Conservation (phyloP, 2,888 invertebrate species). For the Drosophila gaucha region DNA sequence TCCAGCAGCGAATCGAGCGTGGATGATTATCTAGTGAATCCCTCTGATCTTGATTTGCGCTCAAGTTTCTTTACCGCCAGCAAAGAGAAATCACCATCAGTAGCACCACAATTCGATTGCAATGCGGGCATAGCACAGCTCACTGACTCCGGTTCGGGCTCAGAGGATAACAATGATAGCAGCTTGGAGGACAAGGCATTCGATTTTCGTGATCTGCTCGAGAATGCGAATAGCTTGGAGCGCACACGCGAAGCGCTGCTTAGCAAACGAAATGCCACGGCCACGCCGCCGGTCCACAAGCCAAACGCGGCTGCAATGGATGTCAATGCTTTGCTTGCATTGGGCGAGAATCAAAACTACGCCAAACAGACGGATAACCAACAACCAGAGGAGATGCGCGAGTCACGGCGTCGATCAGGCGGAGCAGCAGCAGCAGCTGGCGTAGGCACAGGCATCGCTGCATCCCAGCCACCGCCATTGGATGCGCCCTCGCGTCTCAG, state of each 20-base stretch:
- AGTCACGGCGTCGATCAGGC: slow-evolving; percentile 13
- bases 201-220: slow-evolving; percentile 86
- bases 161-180: slow-evolving; percentile 80
- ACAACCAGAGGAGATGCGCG: neutral
- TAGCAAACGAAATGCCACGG: slow-evolving; percentile 60
- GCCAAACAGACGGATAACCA: slow-evolving; percentile 33
- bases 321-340: slow-evolving; percentile 88
- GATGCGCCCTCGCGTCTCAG: slow-evolving; percentile 72
- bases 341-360: slow-evolving; percentile 86
- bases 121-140: slow-evolving; percentile 81
- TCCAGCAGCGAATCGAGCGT: slow-evolving; percentile 57
- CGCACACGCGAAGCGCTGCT: slow-evolving; percentile 86
- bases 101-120: slow-evolving; percentile 82
- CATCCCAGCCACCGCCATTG: slow-evolving; percentile 56
- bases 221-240: slow-evolving; percentile 87
- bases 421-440: neutral
- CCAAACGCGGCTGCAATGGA: slow-evolving; percentile 83
- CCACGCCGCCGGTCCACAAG: slow-evolving; percentile 16
- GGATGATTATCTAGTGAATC: slow-evolving; percentile 86
- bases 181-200: slow-evolving; percentile 73
- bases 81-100: slow-evolving; percentile 65
- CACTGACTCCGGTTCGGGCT: slow-evolving; percentile 81
- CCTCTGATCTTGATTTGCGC: slow-evolving; percentile 86
- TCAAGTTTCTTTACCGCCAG: slow-evolving; percentile 86
- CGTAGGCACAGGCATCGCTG: slow-evolving; percentile 13